phyloP scores from a whole-genome alignment of 1,140 invertebrate species.

The Drosophila tristis region DNA sequence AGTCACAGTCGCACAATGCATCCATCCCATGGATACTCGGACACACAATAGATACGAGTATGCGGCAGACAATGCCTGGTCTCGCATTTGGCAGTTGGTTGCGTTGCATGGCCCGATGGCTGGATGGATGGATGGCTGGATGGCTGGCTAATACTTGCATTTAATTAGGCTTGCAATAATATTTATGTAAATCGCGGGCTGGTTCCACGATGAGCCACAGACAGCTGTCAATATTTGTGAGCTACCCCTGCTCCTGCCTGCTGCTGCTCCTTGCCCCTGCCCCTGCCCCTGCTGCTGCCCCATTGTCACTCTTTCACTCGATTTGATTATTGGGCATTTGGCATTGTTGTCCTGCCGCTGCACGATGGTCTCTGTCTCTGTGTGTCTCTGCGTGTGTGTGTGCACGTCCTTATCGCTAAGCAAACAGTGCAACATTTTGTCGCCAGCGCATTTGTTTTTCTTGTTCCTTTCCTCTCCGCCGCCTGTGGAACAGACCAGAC shows the following conservation, averaged over 20 bases:
- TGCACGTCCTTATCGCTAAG: constrained; percentile 75
- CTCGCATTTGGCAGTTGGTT: constrained; percentile 33
- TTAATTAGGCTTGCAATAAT: constrained; percentile 83
- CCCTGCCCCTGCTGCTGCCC: background rate
- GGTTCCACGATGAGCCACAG: constrained; percentile 51
- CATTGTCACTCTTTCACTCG: constrained; percentile 26
- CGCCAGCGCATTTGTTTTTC: constrained; percentile 72
- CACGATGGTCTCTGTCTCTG: constrained; percentile 8
- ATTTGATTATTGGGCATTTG: constrained; percentile 60
- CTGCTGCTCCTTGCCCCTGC: background rate
- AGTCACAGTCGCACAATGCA: constrained; percentile 27
- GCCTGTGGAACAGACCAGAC: background rate
- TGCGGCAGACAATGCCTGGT: constrained; percentile 5
- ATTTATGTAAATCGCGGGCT: constrained; percentile 78
- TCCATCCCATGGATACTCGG: background rate
- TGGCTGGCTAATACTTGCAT: constrained; percentile 75
- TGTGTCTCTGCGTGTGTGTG: constrained; percentile 1
- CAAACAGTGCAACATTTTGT: constrained; percentile 76
- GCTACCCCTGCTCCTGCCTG: background rate
- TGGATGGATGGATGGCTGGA: background rate
- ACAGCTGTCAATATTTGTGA: constrained; percentile 75
- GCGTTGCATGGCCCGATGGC: no score
- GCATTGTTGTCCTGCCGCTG: constrained; percentile 55
- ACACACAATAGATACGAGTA: constrained; percentile 18
- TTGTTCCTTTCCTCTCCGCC: constrained; percentile 44